Evolutionary conservation across 1,140 invertebrate species (phyloP), one percentile per base, ranked within the genome.

Genomic region (Linepithema humile): DNA sequence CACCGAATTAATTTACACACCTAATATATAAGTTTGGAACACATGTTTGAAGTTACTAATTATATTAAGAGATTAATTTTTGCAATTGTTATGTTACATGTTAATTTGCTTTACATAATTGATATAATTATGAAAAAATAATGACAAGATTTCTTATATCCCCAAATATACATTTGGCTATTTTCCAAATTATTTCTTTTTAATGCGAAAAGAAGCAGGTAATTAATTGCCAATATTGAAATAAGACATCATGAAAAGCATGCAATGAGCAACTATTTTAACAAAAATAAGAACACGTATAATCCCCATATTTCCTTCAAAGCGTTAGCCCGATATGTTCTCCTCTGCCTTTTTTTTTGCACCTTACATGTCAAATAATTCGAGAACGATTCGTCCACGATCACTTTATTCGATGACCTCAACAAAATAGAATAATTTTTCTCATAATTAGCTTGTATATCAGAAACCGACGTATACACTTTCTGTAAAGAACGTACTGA

Each of bases 351-450:
- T 50, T 84, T 53, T 75, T 57, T 88, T 75, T 88, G 87, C 87
- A 88, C 86, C 62, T 10, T 74, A 72, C 82, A 73, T 62, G 73
- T 88, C 65, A 23, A 72, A 57, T 20, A 45, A 80, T 29, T 75
- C 7, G 23, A 70, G 23, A 74, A 88, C 86, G 86, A 88, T 77
- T 88, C 87, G 62, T 75, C 82, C 82, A 88, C 83, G 64, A 72
- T 64, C 67, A 38, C 60, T 65, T 38, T 43, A 77, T 77, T 77
- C 73, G 57, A 75, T 64, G 73, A 75, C 73, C 20, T 50, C 43
- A 29, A 7, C 9, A 26, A 77, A 57, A 65, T 23, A 32, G 50
- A 43, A 38, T 50, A 35, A 65, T 77, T 77, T 23, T 26, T 50
- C 20, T 64, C 35, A 48, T 43, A 48, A 64, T 77, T 20, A 48